A percentile compares a stretch with the other conserved stretches of the same genome.
These are phyloP conservation scores for Torymus aiolomorphi DNA, from an alignment of 2,888 invertebrate genomes.

Conservation along the genomic window DNA sequence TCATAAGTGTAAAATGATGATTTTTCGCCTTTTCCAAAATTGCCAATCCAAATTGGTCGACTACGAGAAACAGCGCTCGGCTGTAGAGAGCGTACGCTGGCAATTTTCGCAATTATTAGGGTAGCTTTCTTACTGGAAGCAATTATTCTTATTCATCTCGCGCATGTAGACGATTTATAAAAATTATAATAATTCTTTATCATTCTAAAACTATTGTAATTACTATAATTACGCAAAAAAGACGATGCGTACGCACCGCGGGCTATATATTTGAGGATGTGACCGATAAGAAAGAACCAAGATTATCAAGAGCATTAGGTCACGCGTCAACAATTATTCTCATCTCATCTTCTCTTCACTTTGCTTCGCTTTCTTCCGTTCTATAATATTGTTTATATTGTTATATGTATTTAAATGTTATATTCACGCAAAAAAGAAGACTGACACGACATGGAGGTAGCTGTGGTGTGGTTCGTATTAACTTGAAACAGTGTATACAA, in stretches of 20 bases:
- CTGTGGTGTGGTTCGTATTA: slow-evolving; percentile 70
- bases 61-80: slow-evolving; percentile 19
- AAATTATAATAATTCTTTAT: slow-evolving; percentile 20
- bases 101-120: slow-evolving; percentile 13
- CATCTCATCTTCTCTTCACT: background rate
- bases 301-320: slow-evolving; percentile 35
- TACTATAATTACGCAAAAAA: slow-evolving; percentile 28
- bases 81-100: slow-evolving; percentile 12
- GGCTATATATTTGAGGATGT: slow-evolving; percentile 30
- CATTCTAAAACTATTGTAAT: slow-evolving; percentile 24
- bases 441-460: slow-evolving; percentile 73
- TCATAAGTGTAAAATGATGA: slow-evolving; percentile 5
- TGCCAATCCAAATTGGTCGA: background rate
- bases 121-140: slow-evolving; percentile 36
- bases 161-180: background rate
- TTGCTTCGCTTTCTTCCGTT: slow-evolving; percentile 5
- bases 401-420: slow-evolving; percentile 41
- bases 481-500: slow-evolving; percentile 57
- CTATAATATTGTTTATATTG: slow-evolving; percentile 31
- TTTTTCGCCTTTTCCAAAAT: slow-evolving; percentile 5
- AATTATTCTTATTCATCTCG: slow-evolving; percentile 3
- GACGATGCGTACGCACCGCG: slow-evolving; percentile 6
- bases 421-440: slow-evolving; percentile 62
- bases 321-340: slow-evolving; percentile 39
- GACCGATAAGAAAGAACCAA: slow-evolving; percentile 28